Percentiles rank a stretch among this genome's conserved stretches.
Evolutionary conservation across 2,888 invertebrate genomes (phyloP).

Genomic region (Sinelater perroti): DNA sequence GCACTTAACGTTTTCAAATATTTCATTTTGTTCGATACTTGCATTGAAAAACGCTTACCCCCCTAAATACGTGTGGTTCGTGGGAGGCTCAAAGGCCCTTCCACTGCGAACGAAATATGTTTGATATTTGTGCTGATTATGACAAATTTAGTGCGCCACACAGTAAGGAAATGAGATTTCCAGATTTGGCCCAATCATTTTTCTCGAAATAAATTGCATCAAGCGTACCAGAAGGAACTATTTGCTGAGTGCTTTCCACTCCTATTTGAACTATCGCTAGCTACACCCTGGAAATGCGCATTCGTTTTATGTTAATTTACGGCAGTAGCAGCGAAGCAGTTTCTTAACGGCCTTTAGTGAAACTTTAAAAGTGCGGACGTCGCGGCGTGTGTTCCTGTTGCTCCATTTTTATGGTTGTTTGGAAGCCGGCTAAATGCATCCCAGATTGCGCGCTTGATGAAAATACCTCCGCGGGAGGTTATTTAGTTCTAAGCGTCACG

Average conservation of each 20-base stretch:
- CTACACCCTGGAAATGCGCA: neutral
- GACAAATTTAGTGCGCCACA: neutral
- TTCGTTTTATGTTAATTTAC: slow-evolving; percentile 5
- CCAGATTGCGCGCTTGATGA: slow-evolving; percentile 20
- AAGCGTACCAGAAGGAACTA: too few species aligned
- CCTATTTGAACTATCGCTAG: neutral
- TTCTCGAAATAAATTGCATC: too few species aligned
- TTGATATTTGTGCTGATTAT: neutral
- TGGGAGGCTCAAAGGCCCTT: neutral
- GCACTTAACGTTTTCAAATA: slow-evolving; percentile 15
- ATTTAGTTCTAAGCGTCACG: slow-evolving; percentile 28
- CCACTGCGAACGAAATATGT: neutral
- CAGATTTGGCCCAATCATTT: neutral
- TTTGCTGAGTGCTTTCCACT: too few species aligned
- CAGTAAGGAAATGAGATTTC: neutral
- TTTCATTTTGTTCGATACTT: slow-evolving; percentile 8
- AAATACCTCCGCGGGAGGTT: slow-evolving; percentile 25
- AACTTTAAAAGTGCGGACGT: slow-evolving; percentile 6
- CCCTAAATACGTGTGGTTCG: slow-evolving; percentile 3
- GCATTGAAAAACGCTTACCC: slow-evolving; percentile 19
- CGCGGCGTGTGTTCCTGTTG: neutral
- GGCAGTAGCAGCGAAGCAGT: neutral
- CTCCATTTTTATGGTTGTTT: slow-evolving; percentile 24
- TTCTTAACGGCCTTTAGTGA: slow-evolving; percentile 3
- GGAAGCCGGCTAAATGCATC: slow-evolving; percentile 21